phyloP scores from a whole-genome alignment of 2,888 invertebrate species.

The Crocallis elinguaria region DNA sequence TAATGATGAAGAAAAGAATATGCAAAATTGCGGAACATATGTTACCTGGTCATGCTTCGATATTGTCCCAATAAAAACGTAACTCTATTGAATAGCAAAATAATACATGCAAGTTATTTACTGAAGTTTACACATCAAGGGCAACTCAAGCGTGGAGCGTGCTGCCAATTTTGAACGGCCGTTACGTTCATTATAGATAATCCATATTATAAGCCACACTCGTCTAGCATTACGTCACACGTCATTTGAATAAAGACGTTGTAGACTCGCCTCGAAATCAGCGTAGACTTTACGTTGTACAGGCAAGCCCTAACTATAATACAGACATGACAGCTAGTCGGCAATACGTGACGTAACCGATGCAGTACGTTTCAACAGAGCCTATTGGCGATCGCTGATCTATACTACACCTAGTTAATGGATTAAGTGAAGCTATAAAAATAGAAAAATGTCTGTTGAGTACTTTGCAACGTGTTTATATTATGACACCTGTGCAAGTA shows the following conservation, averaged over 20 bases:
- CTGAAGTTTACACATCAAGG: constrained; percentile 30
- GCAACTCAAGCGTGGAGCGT: constrained; percentile 13
- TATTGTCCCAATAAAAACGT: not conserved
- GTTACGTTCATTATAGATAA: constrained; percentile 12
- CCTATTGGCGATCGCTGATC: constrained; percentile 13
- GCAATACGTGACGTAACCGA: constrained; percentile 46
- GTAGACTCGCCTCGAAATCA: constrained; percentile 10
- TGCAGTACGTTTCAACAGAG: constrained; percentile 43
- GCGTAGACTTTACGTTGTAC: not conserved
- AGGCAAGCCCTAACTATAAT: not conserved
- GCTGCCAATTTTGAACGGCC: constrained; percentile 9
- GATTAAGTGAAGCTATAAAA: constrained; percentile 14
- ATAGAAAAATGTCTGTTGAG: constrained; percentile 14
- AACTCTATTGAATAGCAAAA: not conserved
- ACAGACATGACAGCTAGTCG: constrained; percentile 21
- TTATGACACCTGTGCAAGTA: constrained; percentile 33
- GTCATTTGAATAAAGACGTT: constrained; percentile 24
- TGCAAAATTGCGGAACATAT: not conserved
- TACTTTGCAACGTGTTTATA: constrained; percentile 16
- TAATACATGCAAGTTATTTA: constrained; percentile 21
- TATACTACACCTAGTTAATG: constrained; percentile 13
- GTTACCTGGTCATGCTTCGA: not conserved
- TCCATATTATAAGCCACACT: constrained; percentile 3
- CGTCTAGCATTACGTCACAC: constrained; percentile 10
- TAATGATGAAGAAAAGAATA: too few relatives aligned